Conservation (phyloP, 2,888 invertebrate species). For the Caenorhabditis virilis region DNA sequence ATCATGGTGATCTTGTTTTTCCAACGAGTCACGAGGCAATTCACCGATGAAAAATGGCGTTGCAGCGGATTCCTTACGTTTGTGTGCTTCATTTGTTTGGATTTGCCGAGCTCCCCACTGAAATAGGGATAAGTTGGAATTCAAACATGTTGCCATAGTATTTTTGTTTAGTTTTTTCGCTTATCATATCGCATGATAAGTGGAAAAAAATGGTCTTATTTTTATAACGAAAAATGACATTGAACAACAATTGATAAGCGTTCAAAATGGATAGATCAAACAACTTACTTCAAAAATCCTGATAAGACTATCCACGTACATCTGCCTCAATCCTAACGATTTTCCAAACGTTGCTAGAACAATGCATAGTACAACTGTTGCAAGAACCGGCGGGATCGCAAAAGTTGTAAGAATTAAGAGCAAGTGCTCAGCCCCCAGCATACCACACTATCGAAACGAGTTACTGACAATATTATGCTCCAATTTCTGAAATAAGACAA, state of each 20-base stretch:
- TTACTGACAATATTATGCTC: too few species aligned
- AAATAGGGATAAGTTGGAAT: slow-evolving; percentile 27
- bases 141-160: too few species aligned
- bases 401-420: slow-evolving; percentile 45
- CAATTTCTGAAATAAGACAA: too few species aligned
- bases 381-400: slow-evolving; percentile 60
- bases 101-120: slow-evolving; percentile 67
- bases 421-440: slow-evolving; percentile 45
- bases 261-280: too few species aligned
- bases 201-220: too few species aligned
- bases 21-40: too few species aligned
- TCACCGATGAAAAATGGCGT: slow-evolving; percentile 10
- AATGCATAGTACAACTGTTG: slow-evolving; percentile 76
- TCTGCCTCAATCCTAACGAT: slow-evolving; percentile 84
- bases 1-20: too few species aligned
- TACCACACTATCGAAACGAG: slow-evolving; percentile 1
- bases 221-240: too few species aligned
- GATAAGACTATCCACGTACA: slow-evolving; percentile 85
- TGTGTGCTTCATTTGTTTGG: slow-evolving; percentile 52
- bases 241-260: too few species aligned
- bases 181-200: too few species aligned
- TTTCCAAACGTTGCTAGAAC: slow-evolving; percentile 86
- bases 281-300: slow-evolving; percentile 87
- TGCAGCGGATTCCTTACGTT: slow-evolving; percentile 29
- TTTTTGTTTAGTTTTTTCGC: too few species aligned